Evolutionary conservation across 2,888 invertebrate genomes (phyloP), one percentile per base, ranked within the genome.

Genomic region (Temnothorax ravouxi): DNA sequence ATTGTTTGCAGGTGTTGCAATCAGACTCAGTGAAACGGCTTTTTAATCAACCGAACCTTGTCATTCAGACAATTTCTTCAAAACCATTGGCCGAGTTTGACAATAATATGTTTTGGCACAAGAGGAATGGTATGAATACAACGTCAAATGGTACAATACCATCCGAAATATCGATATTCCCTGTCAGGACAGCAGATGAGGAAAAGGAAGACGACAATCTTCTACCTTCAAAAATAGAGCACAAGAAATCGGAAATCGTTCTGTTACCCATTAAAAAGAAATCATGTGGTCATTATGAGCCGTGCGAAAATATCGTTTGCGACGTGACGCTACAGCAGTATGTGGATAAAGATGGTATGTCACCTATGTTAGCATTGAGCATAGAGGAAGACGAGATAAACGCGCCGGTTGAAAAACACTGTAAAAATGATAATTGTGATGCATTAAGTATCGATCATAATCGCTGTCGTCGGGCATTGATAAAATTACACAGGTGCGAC

Each of bases 381-480:
- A 93, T 95, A 74, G 86, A 90, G 4, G 92, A 93, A 0, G 86
- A 91, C 13, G 94, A 94, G 56, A 93, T 94, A 83, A 90, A 90
- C 62, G 93, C 94, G 0, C 90, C 91, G 0, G 93, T 94, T 0
- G 77, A 87, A 1, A 94, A 92, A 29, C 94, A 95, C 56, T 94
- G 94, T 75, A 61, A 77, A 4, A 90, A 91, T 66, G 47, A 85
- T 4, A 64, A 81, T 8, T 93, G 92, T 66, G 93, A 93, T 21
- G 92, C 94, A 2, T 86, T 94, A 13, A 94, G 92, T 66, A 94
- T 94, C 61, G 94, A 95, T 72, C 94, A 95, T 76, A 86, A 94
- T 88, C 90, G 92, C 34, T 94, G 94, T 83, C 92, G 94, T 21
- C 90, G 93, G 75, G 92, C 88, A 21, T 52, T 86, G 15, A 81